Evolutionary conservation across 2,113 vertebrate species (phyloP).

Genomic region (Strigops habroptila): DNA sequence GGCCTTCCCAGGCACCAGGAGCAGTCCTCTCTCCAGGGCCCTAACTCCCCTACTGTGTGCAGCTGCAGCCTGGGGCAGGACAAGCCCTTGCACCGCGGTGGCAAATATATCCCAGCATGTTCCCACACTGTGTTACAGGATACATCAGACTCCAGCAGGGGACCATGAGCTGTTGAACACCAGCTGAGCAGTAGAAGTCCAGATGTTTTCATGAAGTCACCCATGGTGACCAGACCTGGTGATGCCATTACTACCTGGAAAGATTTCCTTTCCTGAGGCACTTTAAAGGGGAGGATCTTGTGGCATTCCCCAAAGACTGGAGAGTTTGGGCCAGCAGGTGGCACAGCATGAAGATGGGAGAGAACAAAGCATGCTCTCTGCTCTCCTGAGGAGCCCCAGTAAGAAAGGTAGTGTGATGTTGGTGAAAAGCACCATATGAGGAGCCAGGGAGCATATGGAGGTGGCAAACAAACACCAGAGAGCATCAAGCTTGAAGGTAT

Average conservation of each 20-base stretch:
- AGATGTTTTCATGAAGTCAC: not conserved
- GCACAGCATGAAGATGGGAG: not conserved
- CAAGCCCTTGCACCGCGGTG: not conserved
- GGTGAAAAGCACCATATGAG: not conserved
- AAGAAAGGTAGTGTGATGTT: not conserved
- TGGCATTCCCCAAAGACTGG: not conserved
- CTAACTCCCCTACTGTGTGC: not conserved
- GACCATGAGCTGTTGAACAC: not conserved
- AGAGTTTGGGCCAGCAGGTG: not conserved
- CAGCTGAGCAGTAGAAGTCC: not conserved
- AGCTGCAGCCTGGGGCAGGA: not conserved
- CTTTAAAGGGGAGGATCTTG: not conserved
- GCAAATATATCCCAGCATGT: not conserved
- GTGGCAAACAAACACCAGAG: not conserved
- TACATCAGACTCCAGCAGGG: not conserved
- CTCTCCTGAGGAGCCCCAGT: not conserved
- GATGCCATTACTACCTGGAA: not conserved
- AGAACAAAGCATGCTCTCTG: not conserved
- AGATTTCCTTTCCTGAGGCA: not conserved
- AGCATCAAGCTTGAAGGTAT: not conserved
- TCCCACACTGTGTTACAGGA: not conserved
- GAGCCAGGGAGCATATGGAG: not conserved
- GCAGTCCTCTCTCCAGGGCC: not conserved
- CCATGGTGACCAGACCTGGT: not conserved
- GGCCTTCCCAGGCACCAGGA: fast-evolving